Evolutionary conservation across 1,140 invertebrate species (phyloP).

Genomic region (Thrips palmi): DNA sequence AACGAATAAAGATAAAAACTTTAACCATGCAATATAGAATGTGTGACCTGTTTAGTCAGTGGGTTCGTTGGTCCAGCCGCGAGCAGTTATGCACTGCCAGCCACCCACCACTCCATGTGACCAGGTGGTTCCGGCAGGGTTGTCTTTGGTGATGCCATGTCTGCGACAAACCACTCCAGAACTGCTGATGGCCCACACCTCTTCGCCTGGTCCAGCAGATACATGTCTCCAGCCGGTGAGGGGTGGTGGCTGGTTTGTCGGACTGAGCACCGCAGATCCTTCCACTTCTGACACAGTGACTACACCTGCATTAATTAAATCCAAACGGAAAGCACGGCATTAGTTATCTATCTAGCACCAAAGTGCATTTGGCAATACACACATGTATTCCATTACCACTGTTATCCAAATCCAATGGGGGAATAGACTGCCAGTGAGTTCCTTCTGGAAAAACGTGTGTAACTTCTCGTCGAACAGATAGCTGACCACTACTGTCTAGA

Average conservation of each 20-base stretch:
- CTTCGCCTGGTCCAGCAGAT: conserved; percentile 35
- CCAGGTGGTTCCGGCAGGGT: conserved; percentile 57
- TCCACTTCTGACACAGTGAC: too few relatives aligned
- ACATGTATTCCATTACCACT: too few relatives aligned
- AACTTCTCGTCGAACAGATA: conserved; percentile 49
- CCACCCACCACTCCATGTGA: conserved; percentile 47
- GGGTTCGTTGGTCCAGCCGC: too few relatives aligned
- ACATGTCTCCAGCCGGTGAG: conserved; percentile 38
- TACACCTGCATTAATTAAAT: too few relatives aligned
- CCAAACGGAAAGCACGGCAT: not conserved
- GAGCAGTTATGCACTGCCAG: conserved; percentile 1
- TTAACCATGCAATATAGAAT: too few relatives aligned
- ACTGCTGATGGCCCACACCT: conserved; percentile 54
- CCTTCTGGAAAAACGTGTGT: conserved; percentile 50
- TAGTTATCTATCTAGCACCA: not conserved
- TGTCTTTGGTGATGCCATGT: conserved; percentile 44
- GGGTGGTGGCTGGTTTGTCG: too few relatives aligned
- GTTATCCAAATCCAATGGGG: too few relatives aligned
- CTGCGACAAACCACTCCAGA: conserved; percentile 53
- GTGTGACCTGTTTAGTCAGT: too few relatives aligned
- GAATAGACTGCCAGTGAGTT: conserved; percentile 44
- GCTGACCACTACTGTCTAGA: conserved; percentile 35
- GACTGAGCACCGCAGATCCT: too few relatives aligned
- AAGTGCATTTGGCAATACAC: too few relatives aligned
- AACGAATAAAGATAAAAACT: too few relatives aligned